phyloP scores from a whole-genome alignment of 2,888 invertebrate species.

The Torymus auratus region DNA sequence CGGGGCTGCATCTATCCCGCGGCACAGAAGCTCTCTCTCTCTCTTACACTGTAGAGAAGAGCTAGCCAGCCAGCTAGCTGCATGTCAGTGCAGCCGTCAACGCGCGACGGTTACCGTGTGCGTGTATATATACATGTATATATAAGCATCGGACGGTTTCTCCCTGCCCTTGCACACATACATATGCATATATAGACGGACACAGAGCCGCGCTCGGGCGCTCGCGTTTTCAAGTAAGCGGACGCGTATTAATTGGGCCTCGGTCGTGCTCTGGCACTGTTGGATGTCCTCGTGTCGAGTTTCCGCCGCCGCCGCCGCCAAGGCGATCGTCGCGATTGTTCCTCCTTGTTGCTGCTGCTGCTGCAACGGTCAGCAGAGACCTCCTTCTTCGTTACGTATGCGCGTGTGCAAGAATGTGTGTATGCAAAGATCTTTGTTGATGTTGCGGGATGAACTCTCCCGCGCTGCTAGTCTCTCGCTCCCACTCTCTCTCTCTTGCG shows the following conservation, averaged over 20 bases:
- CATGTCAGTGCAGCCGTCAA: not conserved
- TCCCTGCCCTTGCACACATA: no score
- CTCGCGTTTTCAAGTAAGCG: slow-evolving; percentile 67
- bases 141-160: not conserved
- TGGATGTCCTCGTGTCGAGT: slow-evolving; percentile 75
- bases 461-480: not conserved
- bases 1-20: no score
- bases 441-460: slow-evolving; percentile 26
- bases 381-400: slow-evolving; percentile 7
- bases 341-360: slow-evolving; percentile 48
- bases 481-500: slow-evolving; percentile 31
- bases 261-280: slow-evolving; percentile 72
- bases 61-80: no score
- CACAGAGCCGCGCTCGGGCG: slow-evolving; percentile 47
- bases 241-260: slow-evolving; percentile 75
- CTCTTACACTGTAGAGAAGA: no score
- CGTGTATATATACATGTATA: not conserved
- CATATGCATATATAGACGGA: no score
- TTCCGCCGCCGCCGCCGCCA: slow-evolving; percentile 66
- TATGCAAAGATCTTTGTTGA: slow-evolving; percentile 9
- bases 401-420: not conserved
- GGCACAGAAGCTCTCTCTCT: no score
- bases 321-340: slow-evolving; percentile 68
- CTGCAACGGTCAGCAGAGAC: slow-evolving; percentile 11
- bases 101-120: not conserved